Evolutionary conservation across 2,888 invertebrate genomes (phyloP), one percentile per base, ranked within the genome.

Genomic region (Euphydryas editha): DNA sequence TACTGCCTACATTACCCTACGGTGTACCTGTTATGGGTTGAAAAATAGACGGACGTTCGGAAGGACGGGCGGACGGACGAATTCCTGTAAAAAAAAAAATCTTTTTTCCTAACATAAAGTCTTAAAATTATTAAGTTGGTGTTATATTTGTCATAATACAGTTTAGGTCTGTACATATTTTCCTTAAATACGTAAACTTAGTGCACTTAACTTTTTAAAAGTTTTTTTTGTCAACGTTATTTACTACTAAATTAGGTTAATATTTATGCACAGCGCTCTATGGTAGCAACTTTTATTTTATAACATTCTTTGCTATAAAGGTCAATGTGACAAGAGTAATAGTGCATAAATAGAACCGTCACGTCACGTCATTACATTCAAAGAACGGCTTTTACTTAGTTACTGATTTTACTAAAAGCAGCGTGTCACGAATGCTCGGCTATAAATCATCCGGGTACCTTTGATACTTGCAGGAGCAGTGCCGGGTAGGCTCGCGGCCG

Each of bases 391-490:
- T 69, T 71, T 71, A 62, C 62, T 68, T 66, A 69, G 69, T 64
- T 68, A 69, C 64, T 64, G 63, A 64, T 67, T 49, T 62, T 54
- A 65, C 62, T 68, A 61, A 71, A 70, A 70, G 70, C 70, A 71
- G 75, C 79, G 85, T 84, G 87, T 84, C 87, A 90, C 86, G 88
- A 83, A 85, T 72, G 78, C 77, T 75, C 71, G 76, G 76, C 76
- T 81, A 87, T 87, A 89, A 90, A 90, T 90, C 86, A 87, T 78
- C 78, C 79, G 84, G 82, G 63, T 80, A 79, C 75, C 74, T 77
- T 72, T 78, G 78, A 79, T 77, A 74, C 71, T 74, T 66, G 74
- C 69, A 73, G 73, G 62, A 72, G 74, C 85, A 89, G 90, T 90
- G 74, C 69, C 72, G 85, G 83, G 85, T 83, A 87, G 87, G 89